Evolutionary conservation across 2,888 invertebrate genomes (phyloP), one percentile per base, ranked within the genome.

Genomic region (Dermolepida albohirtum): DNA sequence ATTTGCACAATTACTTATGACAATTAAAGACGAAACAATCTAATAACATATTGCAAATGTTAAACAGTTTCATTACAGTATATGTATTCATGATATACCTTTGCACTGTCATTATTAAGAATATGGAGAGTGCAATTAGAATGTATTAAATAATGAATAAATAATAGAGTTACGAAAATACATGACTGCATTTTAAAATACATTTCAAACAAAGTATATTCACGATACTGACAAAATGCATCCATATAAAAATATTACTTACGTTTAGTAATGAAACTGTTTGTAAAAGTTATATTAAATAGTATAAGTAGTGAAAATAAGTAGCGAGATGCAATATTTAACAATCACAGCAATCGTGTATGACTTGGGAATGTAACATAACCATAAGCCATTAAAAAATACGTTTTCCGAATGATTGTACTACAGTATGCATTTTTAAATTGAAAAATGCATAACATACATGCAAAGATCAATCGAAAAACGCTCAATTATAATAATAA

Each of bases 371-470:
- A 67, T 67, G 63, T 52, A 57, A 40, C 40, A 22, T 39, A n/a
- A n/a, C n/a, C n/a, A n/a, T n/a, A n/a, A n/a, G 34, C 14, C 11
- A 11, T 14, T 41, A 22, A 12, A 55, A 55, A n/a, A 7, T 17
- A 41, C 5, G 34, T 39, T 29, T n/a, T 65, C 10, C 39, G 7
- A 41, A 22, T 43, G 47, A 64, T 64, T 34, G 51, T 68, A 64
- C 57, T 68, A 43, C 11, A 41, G 22, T 49, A 68, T 68, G 59
- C 64, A 54, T 68, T 64, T 55, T 47, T 39, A 7, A 17, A 22
- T n/a, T 16, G n/a, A 59, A 62, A 49, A 17, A 12, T 43, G 27
- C 49, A 62, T 62, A 62, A 57, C 51, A 43, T 62, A 50, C 62
- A 63, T 67, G 34, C 67, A 59, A 16, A 62, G 51, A 27, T 17